Base-by-base conservation (phyloP, 2,888 invertebrate species). In the Keiferia lycopersicella region DNA sequence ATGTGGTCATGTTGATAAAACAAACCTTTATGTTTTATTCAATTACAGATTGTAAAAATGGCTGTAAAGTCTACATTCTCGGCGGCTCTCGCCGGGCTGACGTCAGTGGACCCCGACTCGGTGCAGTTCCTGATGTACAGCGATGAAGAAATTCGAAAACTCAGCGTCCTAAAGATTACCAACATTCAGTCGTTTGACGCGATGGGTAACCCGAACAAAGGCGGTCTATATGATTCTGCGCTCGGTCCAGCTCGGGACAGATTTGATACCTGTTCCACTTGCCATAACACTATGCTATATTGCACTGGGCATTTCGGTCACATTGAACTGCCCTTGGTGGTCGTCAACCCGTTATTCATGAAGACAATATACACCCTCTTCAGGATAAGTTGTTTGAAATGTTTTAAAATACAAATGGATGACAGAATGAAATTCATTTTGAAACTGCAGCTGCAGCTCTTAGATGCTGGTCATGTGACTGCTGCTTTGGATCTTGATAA, bases 261-360 rank as follows among this genome's bases (percentile, higher is more conserved):
- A 59, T 86, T 91, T 73, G 96, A 96, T 67, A 91, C 94, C 0
- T 99, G 99, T 82, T 88, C 88, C 3, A 98, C 98, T 8, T 99
- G 99, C 79, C 92, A 93, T 11, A 93, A 94, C 69, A 93, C 92
- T 18, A 81, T 93, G 56, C 79, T 92, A 8, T 89, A 93, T 68
- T 99, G 99, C 79, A 94, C 96, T 0, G 99, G 99, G 0, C 99
- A 99, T 86, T 95, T 98, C 84, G 99, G 99, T 0, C 97, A 98
- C 80, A 98, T 99, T 68, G 96, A 96, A 70, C 89, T 99, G 0
- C 97, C 97, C 0, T 87, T 98, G 12, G 95, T 97, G 0, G 96
- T 98, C 0, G 95, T 97, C 65, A 99, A 99, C 92, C 99, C 99
- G 0, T 79, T 99, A 58, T 97, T 98, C 77, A 95, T 96, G 68